Evolutionary conservation across 2,888 invertebrate genomes (phyloP), one percentile per base, ranked within the genome.

Genomic region (Drosophila pegasa): DNA sequence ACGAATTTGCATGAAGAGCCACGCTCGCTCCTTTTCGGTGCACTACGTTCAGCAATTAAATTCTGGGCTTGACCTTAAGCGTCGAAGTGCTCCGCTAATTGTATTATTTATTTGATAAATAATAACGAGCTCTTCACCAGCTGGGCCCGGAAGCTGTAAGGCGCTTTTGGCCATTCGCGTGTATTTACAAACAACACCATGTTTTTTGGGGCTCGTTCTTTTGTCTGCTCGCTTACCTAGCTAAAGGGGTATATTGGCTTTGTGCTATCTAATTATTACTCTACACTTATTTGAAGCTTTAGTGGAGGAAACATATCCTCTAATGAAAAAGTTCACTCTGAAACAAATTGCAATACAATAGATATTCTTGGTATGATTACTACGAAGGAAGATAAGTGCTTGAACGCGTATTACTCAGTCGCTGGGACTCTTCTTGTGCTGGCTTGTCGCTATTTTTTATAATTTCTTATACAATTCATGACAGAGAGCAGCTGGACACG

Each of bases 11-110:
- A 67, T 82, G 47, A 67, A 66, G 65, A 66, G 57, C 40, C 48
- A 43, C 59, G 43, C 60, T 81, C 82, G 48, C 85, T 87, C 76
- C 82, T 68, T 85, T 71, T 83, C 59, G 10, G 87, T 51, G 54
- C 29, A 41, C 31, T 64, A 48, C 48, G 50, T 33, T 68, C 40
- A 54, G 60, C 66, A 77, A 82, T 77, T 86, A 61, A 77, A 66
- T 69, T 76, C 70, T 40, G 20, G 55, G 16, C n/a, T 40, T 67
- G 75, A 45, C 61, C 58, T 71, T 66, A 55, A 56, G 33, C 31
- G 43, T 52, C n/a, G 43, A 40, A 37, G 40, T 54, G 20, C 27
- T n/a, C 20, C 33, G 12, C 31, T 48, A 54, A 48, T 58, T 50
- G 27, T n/a, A 33, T 20, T 22, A 38, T 27, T 37, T 31, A 18